A percentile compares a stretch with the other conserved stretches of the same genome.
Evolutionary conservation across 2,888 invertebrate species (phyloP).

Genomic region (Heliconius aoede): DNA sequence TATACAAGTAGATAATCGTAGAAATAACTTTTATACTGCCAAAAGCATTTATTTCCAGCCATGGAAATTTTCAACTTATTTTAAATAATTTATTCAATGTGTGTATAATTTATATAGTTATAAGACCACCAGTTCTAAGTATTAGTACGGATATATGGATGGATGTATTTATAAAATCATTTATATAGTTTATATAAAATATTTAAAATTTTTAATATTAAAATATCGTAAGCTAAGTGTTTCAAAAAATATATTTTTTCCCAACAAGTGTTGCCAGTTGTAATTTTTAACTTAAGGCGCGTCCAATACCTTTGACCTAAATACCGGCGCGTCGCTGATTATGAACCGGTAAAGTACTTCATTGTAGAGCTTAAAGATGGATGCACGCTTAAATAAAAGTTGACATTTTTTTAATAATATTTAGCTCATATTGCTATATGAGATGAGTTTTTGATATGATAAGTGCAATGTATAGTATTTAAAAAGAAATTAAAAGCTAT

Average conservation of each 20-base stretch:
- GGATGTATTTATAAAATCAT: background rate
- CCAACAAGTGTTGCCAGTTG: background rate
- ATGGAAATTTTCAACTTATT: too few relatives aligned
- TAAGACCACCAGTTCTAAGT: too few relatives aligned
- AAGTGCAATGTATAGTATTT: too few relatives aligned
- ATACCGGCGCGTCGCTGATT: constrained; percentile 36
- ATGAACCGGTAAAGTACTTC: constrained; percentile 34
- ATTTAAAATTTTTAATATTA: background rate
- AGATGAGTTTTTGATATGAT: too few relatives aligned
- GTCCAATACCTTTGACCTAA: constrained; percentile 34
- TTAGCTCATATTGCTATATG: too few relatives aligned
- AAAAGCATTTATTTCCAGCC: too few relatives aligned
- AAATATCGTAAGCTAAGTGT: background rate
- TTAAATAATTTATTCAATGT: too few relatives aligned
- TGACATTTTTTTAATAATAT: too few relatives aligned
- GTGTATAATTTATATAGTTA: too few relatives aligned
- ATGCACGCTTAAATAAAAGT: background rate
- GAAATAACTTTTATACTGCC: too few relatives aligned
- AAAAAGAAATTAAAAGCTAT: background rate
- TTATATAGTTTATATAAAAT: background rate
- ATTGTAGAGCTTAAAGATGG: constrained; percentile 14
- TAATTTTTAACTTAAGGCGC: constrained; percentile 13
- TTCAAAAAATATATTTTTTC: background rate
- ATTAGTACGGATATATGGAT: too few relatives aligned
- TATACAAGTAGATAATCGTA: too few relatives aligned